phyloP scores from a whole-genome alignment of 2,113 vertebrate species.

The Galeopterus variegatus region DNA sequence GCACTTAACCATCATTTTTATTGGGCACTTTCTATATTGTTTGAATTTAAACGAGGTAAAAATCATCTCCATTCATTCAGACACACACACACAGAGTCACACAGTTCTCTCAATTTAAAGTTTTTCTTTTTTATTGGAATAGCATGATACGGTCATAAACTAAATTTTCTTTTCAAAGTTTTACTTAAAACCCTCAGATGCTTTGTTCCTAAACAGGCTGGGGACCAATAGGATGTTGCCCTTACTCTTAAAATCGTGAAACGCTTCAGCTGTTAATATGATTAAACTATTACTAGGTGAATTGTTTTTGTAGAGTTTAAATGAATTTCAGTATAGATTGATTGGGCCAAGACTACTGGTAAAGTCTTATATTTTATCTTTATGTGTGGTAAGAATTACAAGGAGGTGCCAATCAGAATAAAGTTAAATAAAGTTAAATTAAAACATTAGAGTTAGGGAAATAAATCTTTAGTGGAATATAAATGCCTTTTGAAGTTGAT shows the following conservation, averaged over 20 bases:
- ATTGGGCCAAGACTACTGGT: too few relatives aligned
- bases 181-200: background rate
- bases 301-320: background rate
- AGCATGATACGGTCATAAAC: background rate
- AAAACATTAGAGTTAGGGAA: background rate
- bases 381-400: background rate
- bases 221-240: background rate
- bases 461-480: background rate
- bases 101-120: background rate
- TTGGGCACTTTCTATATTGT: background rate
- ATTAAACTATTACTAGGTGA: background rate
- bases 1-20: background rate
- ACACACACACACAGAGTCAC: background rate
- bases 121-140: background rate
- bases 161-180: background rate
- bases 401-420: background rate
- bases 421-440: background rate
- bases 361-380: constrained; percentile 22
- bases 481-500: background rate
- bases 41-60: background rate
- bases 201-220: background rate
- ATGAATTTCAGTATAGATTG: background rate
- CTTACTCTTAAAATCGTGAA: constrained; percentile 22
- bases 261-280: background rate
- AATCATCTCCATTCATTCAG: background rate